A percentile compares a stretch with the other conserved stretches of the same genome.
These are phyloP conservation scores for Taphrorychus bicolor DNA, from an alignment of 2,888 invertebrate species.

Conservation along the genomic window DNA sequence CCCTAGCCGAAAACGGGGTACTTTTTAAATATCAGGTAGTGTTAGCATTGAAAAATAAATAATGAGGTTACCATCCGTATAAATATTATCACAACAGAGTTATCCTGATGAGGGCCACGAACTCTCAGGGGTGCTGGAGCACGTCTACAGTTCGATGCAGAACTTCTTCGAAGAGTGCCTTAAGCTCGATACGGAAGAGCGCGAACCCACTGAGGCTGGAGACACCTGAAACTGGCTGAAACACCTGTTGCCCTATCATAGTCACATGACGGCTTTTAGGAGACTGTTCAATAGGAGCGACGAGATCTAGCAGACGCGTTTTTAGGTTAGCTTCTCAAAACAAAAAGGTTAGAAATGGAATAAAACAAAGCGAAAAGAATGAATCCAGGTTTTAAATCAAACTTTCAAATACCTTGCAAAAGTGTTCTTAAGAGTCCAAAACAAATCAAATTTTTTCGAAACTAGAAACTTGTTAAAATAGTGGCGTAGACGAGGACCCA, in stretches of 20 bases:
- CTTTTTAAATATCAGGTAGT: constrained; percentile 91
- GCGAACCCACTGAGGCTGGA: constrained; percentile 45
- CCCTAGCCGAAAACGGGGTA: constrained; percentile 85
- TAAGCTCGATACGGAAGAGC: constrained; percentile 77
- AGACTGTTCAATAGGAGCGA: constrained; percentile 42
- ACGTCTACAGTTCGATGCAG: constrained; percentile 93
- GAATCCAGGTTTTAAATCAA: no score
- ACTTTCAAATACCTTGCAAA: no score
- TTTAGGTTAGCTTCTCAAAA: not conserved
- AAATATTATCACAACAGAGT: constrained; percentile 66
- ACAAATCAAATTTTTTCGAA: no score
- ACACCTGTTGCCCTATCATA: constrained; percentile 45
- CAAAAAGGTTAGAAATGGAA: not conserved
- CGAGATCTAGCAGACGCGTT: constrained; percentile 5
- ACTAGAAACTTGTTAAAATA: no score
- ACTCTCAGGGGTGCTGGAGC: constrained; percentile 82
- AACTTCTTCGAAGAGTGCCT: constrained; percentile 91
- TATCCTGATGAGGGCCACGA: constrained; percentile 93
- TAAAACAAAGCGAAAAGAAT: no score
- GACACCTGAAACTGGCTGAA: constrained; percentile 50
- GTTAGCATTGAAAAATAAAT: not conserved
- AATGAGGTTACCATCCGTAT: not conserved
- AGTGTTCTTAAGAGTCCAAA: no score
- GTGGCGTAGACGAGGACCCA: not conserved
- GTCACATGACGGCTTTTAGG: constrained; percentile 47